A percentile compares a stretch with the other conserved stretches of the same genome.
These are phyloP conservation scores for Callipepla squamata DNA, from an alignment of 2,113 vertebrate genomes.

Conservation along the genomic window DNA sequence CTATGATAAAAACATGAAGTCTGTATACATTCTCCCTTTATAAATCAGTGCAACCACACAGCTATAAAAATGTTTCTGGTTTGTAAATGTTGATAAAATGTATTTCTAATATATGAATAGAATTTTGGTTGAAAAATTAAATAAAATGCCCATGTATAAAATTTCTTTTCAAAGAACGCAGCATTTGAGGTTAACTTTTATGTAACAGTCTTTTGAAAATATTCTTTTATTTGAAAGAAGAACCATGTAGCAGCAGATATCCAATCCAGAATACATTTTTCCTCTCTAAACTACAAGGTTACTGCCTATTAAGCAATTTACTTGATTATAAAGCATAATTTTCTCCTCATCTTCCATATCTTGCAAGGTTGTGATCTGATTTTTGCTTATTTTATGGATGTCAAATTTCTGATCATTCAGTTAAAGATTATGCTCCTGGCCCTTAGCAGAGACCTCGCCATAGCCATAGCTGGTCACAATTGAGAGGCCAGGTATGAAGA, in stretches of 20 bases:
- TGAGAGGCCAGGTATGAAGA: not conserved
- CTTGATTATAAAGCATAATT: not conserved
- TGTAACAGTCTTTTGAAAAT: not conserved
- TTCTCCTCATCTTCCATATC: not conserved
- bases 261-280: not conserved
- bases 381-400: not conserved
- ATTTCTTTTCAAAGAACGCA: not conserved
- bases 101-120: not conserved
- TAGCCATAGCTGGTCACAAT: not conserved
- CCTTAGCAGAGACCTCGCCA: not conserved
- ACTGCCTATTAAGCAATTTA: not conserved
- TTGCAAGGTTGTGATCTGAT: not conserved
- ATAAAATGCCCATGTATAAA: not conserved
- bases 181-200: not conserved
- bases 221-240: not conserved
- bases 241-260: not conserved
- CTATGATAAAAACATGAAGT: not conserved
- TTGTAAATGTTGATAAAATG: constrained; percentile 1
- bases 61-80: not conserved
- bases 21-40: not conserved
- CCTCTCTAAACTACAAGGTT: not conserved
- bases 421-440: not conserved
- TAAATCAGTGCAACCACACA: not conserved
- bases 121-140: constrained; percentile 9
- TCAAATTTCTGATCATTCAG: not conserved